Conservation (phyloP, 2,113 vertebrate species). For the Cyprinodon tularosa region DNA sequence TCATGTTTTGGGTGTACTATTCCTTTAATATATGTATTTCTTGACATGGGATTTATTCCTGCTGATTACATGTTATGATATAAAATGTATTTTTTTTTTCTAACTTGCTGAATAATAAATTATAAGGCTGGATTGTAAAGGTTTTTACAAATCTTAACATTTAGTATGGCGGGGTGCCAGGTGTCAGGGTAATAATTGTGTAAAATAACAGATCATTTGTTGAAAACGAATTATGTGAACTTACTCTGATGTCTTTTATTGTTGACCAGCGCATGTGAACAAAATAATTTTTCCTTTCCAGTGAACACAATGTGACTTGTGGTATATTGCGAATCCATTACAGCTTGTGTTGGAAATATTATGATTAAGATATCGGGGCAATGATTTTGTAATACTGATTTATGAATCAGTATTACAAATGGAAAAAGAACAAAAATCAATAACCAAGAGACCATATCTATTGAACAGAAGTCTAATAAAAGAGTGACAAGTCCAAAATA, state of each 20-base stretch:
- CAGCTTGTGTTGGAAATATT: background rate
- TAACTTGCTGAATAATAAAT: no score
- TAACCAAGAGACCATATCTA: conserved; percentile 24
- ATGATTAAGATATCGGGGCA: background rate
- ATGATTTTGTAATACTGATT: background rate
- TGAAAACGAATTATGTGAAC: conserved; percentile 20
- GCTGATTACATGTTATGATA: no score
- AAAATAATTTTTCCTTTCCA: conserved; percentile 23
- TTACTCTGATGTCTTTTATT: conserved; percentile 2
- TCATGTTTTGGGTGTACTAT: no score
- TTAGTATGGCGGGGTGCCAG: background rate
- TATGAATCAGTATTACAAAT: conserved; percentile 15
- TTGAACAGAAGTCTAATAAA: conserved; percentile 19
- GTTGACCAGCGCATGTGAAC: conserved; percentile 17
- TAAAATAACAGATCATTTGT: conserved; percentile 38
- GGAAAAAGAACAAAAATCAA: conserved; percentile 26
- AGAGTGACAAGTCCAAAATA: conserved; percentile 5
- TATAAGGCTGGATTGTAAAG: background rate
- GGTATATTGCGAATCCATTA: background rate
- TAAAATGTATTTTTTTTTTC: no score
- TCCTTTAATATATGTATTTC: no score
- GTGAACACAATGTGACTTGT: background rate
- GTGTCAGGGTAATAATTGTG: conserved; percentile 14
- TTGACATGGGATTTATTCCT: no score
- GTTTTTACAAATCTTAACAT: background rate